Base-by-base conservation (phyloP, 2,797 vertebrate species). In the Molossus alvarezi region DNA sequence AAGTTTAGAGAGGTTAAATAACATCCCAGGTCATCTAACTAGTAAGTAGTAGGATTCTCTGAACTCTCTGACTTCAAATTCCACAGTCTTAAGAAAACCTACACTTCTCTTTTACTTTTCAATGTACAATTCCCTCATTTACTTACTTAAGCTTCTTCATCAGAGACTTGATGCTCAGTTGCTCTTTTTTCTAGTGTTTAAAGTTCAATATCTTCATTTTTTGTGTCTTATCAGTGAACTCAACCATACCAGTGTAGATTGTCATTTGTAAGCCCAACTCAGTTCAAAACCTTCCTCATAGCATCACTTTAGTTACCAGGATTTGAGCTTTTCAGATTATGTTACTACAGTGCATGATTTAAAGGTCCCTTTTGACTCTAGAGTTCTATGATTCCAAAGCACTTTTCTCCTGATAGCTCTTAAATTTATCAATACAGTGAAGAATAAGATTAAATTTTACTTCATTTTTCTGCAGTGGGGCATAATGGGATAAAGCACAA, bases 371-470 rank as follows among this genome's bases (percentile, higher is more conserved):
- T 87, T 20, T 92, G 45, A 58, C 6, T 72, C 29, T 91, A 94
- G 20, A 55, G 84, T 62, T 75, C n/a, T 81, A 25, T 48, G 55
- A 64, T 57, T 84, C 53, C 10, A 51, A 81, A 96, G 13, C 18
- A 84, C 45, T 79, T 92, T 65, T 57, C 8, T 41, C 53, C 67
- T 88, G 29, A 57, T 71, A 80, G 14, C 67, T 93, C 77, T 93
- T 90, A 62, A 69, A 75, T 84, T 88, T 83, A 84, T 90, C 45
- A 60, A 25, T 21, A 90, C 23, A 83, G 29, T 72, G 51, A 90
- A 62, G 13, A 90, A 76, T 92, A 88, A n/a, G 25, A 88, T 88
- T 88, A 88, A 23, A 93, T 80, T 88, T 94, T 88, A 41, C 65
- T 69, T 88, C 51, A 80, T 83, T 65, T 71, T 92, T 95, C 58